Evolutionary conservation across 2,113 vertebrate species (phyloP).

Genomic region (Phoenicopterus ruber): DNA sequence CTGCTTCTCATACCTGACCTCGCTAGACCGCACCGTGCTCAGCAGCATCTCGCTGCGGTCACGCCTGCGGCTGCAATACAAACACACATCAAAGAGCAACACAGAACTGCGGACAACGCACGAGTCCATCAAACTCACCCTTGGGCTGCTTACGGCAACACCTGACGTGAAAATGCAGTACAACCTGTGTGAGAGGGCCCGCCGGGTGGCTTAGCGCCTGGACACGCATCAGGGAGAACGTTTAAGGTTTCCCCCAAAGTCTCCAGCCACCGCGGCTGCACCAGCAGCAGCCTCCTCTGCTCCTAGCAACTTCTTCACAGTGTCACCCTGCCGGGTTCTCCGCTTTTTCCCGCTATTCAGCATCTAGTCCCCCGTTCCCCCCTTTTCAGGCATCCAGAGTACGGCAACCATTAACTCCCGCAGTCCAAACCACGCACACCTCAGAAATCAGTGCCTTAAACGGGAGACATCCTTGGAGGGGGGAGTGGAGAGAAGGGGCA

Average conservation of each 20-base stretch:
- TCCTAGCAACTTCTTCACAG: background rate
- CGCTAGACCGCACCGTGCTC: background rate
- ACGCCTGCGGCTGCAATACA: background rate
- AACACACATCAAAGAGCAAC: background rate
- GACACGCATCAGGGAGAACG: background rate
- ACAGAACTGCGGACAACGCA: background rate
- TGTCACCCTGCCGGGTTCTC: background rate
- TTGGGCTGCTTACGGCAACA: background rate
- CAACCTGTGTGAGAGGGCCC: background rate
- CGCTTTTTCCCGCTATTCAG: background rate
- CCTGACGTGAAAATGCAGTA: background rate
- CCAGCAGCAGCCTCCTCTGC: background rate
- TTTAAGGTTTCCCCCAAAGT: background rate
- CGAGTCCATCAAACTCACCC: background rate
- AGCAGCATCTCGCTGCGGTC: background rate
- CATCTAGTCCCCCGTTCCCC: background rate
- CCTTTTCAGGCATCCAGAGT: background rate
- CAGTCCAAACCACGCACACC: background rate
- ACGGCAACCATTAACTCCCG: background rate
- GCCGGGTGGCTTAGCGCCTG: background rate
- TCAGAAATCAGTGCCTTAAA: background rate
- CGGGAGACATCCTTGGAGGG: background rate
- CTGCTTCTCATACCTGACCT: background rate
- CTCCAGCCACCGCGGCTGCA: background rate
- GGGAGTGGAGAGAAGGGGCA: background rate